A percentile compares a stretch with the other conserved stretches of the same genome.
These are phyloP conservation scores for Cossypha dichroa DNA, from an alignment of 2,797 vertebrate genomes.

Conservation along the genomic window DNA sequence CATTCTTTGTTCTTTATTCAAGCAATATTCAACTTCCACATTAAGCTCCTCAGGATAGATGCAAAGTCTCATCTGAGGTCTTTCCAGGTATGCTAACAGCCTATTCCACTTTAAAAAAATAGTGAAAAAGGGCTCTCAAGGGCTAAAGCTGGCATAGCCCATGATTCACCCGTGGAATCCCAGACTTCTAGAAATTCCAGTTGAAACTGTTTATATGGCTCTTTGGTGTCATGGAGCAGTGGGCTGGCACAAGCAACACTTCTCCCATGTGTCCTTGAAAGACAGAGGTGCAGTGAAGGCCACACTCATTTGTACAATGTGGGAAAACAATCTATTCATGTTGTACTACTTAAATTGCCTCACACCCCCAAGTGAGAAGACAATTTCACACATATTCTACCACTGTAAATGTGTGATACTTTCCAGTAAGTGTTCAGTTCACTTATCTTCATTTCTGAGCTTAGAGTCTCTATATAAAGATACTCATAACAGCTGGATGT, in stretches of 20 bases:
- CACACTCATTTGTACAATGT: background rate
- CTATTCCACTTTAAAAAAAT: background rate
- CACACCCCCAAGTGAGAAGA: background rate
- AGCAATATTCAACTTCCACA: background rate
- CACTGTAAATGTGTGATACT: background rate
- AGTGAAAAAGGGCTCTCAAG: background rate
- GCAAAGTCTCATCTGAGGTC: background rate
- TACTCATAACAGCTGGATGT: background rate
- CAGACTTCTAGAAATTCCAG: background rate
- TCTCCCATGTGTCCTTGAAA: background rate
- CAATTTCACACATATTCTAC: background rate
- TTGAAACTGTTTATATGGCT: background rate
- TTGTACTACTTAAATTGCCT: background rate
- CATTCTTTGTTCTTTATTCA: background rate
- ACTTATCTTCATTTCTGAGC: background rate
- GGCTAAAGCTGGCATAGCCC: background rate
- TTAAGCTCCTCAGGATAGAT: background rate
- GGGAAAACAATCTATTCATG: background rate
- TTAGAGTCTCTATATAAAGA: background rate
- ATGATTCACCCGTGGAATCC: background rate
- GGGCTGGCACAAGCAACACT: background rate
- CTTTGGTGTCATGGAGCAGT: accelerated
- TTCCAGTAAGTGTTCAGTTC: background rate
- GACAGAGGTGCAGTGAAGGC: background rate
- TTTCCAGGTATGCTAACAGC: background rate